Percentiles rank a stretch among this genome's conserved stretches.
Conservation (phyloP, 2,797 vertebrate genomes). For the Anguilla pacifica region DNA sequence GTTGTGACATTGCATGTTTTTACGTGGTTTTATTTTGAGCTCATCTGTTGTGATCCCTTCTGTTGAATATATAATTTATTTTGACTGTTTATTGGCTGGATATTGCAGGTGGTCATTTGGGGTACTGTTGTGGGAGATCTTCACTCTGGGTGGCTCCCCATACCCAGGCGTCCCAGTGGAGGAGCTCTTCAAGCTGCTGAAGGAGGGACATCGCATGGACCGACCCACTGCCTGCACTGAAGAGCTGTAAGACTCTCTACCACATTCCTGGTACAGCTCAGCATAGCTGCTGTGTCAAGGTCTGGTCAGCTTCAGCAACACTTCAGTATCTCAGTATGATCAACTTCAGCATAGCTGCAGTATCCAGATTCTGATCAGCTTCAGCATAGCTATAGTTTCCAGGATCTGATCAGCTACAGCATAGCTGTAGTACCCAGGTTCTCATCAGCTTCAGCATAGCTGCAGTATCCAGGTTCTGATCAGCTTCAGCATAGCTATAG, state of each 20-base stretch:
- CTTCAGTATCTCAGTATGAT: background rate
- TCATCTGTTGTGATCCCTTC: background rate
- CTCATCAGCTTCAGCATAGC: conserved; percentile 55
- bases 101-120: conserved; percentile 89
- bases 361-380: no score
- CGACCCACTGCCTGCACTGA: conserved; percentile 87
- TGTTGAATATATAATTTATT: background rate
- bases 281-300: conserved; percentile 51
- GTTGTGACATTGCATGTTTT: background rate
- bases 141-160: conserved; percentile 89
- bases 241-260: conserved; percentile 80
- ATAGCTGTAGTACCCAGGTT: background rate
- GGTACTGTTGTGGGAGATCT: conserved; percentile 91
- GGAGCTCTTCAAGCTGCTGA: conserved; percentile 92
- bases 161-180: conserved; percentile 91
- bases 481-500: background rate
- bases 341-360: no score
- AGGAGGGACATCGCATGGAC: conserved; percentile 94
- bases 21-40: background rate
- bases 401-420: background rate
- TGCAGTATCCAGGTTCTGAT: conserved; percentile 30
- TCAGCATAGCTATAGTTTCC: no score
- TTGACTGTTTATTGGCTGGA: background rate
- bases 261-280: background rate
- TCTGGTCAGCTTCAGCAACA: background rate